Base-by-base conservation (phyloP, 2,888 invertebrate species). In the Trisateles emortualis region DNA sequence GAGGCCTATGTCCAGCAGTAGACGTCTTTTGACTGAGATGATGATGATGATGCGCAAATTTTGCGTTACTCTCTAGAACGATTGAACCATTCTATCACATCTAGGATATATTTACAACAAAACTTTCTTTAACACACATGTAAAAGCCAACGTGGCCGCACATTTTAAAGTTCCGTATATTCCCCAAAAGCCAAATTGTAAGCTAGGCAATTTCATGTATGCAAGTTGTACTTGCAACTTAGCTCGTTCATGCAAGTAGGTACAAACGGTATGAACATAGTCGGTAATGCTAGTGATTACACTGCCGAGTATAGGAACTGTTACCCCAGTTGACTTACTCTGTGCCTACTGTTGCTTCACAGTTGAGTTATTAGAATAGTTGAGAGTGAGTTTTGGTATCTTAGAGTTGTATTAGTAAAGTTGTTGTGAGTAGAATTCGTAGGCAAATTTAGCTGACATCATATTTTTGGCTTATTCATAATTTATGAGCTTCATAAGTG, bases 121-220 rank as follows among this genome's bases (percentile, higher is more conserved):
- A n/a, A n/a, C n/a, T n/a, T n/a, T n/a, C n/a, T n/a, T n/a, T n/a
- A n/a, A n/a, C n/a, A n/a, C n/a, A n/a, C n/a, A 2, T 10, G 13
- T 10, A n/a, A 14, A 17, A 24, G 0, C 3, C 0, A 40, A 10
- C 39, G 13, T n/a, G 0, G 5, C 36, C 32, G 47, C n/a, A 1
- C 26, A 48, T 0, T 22, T 11, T 19, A 48, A 5, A 8, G 5
- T 6, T 1, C 30, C 42, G 0, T 50, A 42, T 50, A 43, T 57
- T 60, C 46, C 10, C 24, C 1, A 29, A 35, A 53, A 51, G 48
- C 52, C 47, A 64, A 72, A 63, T 56, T 48, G 69, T 68, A 63
- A 59, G 59, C 66, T 51, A 38, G 51, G 62, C 64, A 69, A 65
- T 72, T 65, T 65, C 56, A 56, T 53, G 59, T 62, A 53, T 59